A percentile compares a stretch with the other conserved stretches of the same genome.
Conservation (phyloP, 2,797 vertebrate genomes). For the Eulemur rubriventer region DNA sequence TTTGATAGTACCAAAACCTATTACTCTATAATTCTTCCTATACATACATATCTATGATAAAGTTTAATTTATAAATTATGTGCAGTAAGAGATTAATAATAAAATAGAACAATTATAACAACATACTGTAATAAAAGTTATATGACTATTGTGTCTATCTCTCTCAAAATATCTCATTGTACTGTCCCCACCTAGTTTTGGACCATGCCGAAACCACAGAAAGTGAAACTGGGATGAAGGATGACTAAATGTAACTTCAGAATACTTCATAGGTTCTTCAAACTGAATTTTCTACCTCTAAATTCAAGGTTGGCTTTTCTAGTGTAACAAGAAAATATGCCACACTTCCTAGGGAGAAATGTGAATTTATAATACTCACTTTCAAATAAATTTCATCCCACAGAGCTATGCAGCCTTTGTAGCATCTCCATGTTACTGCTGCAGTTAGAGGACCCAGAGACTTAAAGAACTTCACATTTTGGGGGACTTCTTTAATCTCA, state of each 20-base stretch:
- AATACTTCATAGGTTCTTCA: background rate
- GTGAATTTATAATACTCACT: background rate
- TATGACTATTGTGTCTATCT: background rate
- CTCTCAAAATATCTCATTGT: background rate
- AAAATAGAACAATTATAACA: background rate
- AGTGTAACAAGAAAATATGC: background rate
- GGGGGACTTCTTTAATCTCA: background rate
- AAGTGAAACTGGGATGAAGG: background rate
- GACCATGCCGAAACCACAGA: background rate
- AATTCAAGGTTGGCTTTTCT: constrained; percentile 35
- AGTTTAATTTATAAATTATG: background rate
- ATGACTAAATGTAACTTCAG: background rate
- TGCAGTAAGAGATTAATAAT: background rate
- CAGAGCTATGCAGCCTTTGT: background rate
- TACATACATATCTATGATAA: background rate
- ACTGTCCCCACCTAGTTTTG: background rate
- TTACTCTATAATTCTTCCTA: background rate
- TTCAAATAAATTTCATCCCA: background rate
- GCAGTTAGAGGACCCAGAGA: background rate
- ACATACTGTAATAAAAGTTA: background rate
- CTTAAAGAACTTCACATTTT: background rate
- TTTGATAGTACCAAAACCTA: background rate
- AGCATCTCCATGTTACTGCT: background rate
- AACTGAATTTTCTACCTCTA: background rate
- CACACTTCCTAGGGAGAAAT: background rate